Percentiles rank a stretch among this genome's conserved stretches.
phyloP scores from a whole-genome alignment of 2,113 vertebrate genomes.

The Anolis sagrei region DNA sequence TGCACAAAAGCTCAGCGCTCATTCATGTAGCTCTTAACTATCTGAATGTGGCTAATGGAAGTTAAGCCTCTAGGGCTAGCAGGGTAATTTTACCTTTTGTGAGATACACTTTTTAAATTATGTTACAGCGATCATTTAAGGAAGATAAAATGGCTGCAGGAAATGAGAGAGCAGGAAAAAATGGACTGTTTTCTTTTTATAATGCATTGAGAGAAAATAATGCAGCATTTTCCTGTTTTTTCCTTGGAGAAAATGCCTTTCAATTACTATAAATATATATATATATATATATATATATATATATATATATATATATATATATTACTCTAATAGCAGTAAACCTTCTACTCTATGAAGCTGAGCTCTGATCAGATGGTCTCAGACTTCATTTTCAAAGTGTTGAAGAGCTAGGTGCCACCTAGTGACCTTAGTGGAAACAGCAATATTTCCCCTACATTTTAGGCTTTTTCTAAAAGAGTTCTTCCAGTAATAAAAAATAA shows the following conservation, averaged over 20 bases:
- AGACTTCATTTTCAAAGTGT: not conserved
- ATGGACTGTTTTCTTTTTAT: not conserved
- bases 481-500: not conserved
- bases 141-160: not conserved
- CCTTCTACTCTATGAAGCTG: not conserved
- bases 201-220: not conserved
- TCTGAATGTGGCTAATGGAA: not conserved
- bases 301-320: not conserved
- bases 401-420: not conserved
- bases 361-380: not conserved
- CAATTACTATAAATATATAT: not conserved
- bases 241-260: not conserved
- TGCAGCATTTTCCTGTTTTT: not conserved
- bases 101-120: not conserved
- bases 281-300: no score
- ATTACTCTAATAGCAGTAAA: not conserved
- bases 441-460: not conserved
- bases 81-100: not conserved
- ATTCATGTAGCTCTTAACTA: not conserved
- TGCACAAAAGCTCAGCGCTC: not conserved
- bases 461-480: not conserved
- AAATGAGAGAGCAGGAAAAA: not conserved
- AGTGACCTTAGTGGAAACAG: not conserved
- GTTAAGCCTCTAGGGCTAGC: not conserved
- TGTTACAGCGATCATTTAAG: not conserved